Conservation (phyloP, 2,888 invertebrate genomes). For the Pyralis farinalis region DNA sequence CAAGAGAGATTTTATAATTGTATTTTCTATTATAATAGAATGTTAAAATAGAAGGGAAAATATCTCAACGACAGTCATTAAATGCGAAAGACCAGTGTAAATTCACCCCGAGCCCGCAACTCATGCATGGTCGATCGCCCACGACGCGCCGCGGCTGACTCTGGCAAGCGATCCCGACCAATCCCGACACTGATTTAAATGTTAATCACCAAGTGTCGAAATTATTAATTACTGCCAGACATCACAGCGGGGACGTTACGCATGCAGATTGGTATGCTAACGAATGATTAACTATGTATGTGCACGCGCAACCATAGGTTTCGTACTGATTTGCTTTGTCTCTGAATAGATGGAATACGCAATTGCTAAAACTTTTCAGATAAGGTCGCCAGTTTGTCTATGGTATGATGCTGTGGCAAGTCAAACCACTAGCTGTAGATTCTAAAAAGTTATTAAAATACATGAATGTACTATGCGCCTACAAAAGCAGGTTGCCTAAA, state of each 20-base stretch:
- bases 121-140: slow-evolving; percentile 28
- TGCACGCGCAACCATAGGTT: slow-evolving; percentile 30
- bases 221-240: slow-evolving; percentile 74
- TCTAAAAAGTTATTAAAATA: too few species aligned
- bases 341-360: not conserved
- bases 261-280: slow-evolving; percentile 78
- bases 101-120: slow-evolving; percentile 18
- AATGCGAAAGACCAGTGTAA: slow-evolving; percentile 12
- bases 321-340: slow-evolving; percentile 22
- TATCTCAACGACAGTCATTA: not conserved
- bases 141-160: slow-evolving; percentile 19
- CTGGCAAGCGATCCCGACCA: slow-evolving; percentile 30
- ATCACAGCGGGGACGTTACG: slow-evolving; percentile 56
- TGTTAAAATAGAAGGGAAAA: too few species aligned
- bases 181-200: slow-evolving; percentile 63
- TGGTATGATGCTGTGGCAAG: too few species aligned
- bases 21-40: too few species aligned
- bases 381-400: too few species aligned
- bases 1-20: too few species aligned
- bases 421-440: too few species aligned
- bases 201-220: slow-evolving; percentile 75
- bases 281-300: slow-evolving; percentile 76
- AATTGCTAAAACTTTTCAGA: too few species aligned
- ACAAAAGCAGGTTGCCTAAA: too few species aligned
- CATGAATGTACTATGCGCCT: too few species aligned